Conservation (phyloP, 2,113 vertebrate species). For the Pardalotus punctatus region DNA sequence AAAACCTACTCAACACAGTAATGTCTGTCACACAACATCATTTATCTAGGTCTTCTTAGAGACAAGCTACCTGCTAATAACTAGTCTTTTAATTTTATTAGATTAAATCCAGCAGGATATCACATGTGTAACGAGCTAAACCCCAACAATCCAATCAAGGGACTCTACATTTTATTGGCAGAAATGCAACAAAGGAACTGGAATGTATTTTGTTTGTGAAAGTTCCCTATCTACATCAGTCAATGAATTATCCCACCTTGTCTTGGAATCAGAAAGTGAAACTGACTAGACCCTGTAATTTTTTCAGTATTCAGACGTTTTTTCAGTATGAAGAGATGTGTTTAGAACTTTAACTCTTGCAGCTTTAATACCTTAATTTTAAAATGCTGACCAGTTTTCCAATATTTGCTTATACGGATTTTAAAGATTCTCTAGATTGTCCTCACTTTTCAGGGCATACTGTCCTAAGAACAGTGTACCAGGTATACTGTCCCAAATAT, state of each 20-base stretch:
- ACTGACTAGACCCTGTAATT: background rate
- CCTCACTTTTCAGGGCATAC: background rate
- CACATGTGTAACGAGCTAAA: background rate
- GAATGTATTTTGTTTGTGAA: fast-evolving
- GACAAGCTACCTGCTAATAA: background rate
- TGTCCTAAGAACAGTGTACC: background rate
- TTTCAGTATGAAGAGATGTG: background rate
- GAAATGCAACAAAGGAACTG: background rate
- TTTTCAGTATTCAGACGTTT: background rate
- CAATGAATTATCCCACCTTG: background rate
- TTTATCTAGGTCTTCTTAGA: background rate
- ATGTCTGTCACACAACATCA: background rate
- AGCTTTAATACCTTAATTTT: background rate
- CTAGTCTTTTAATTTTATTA: background rate
- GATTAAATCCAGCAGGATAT: background rate
- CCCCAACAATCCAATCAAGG: fast-evolving
- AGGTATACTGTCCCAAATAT: background rate
- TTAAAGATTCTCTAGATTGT: background rate
- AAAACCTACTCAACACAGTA: background rate
- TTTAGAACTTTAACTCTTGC: background rate
- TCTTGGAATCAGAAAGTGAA: background rate
- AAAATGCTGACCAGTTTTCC: background rate
- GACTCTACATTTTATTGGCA: background rate
- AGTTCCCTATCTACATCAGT: background rate
- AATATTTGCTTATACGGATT: background rate